Evolutionary conservation across 2,797 vertebrate species (phyloP), one percentile per base, ranked within the genome.

Genomic region (Sebastes elongatus): DNA sequence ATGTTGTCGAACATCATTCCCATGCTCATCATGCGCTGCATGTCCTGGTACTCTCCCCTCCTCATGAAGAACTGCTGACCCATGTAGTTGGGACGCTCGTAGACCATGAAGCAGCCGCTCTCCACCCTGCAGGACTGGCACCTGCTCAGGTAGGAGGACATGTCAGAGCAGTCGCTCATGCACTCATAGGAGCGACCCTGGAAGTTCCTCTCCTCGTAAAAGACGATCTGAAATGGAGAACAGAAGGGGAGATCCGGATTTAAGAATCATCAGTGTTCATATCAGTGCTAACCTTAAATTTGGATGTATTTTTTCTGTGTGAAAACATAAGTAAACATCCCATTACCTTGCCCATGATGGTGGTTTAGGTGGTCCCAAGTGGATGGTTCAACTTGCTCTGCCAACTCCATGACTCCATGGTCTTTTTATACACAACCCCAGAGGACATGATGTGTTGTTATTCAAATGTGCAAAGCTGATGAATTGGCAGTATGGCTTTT

Each of bases 171-270:
- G 91, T 96, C 95, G 49, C 86, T 94, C 84, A 91, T 93, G 90
- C 95, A 96, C 76, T 96, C 95, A 94, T 95, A 96, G 76, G 80
- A 92, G 74, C 95, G 95, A 32, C 95, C 95, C 94, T 95, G 94
- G 90, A 96, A 94, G 87, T 95, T 96, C 89, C 83, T 95, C 1
- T 96, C 95, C 93, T 96, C 95, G 70, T 95, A 96, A 60, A 96
- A 95, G 68, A 83, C 16, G 65, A 96, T 94, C 94, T 95, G 88
- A 80, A 93, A 91, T 7, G 13, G 14, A 38, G 27, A 38, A 16
- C 8, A 82, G 25, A 56, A 56, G 28, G 5, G 5, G 13, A 56
- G 16, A 64, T 49, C 7, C 57, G 2, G 16, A 38, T 52, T 42
- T 30, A 23, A 22, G 2, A 66, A 33, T 35, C 35, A 49, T n/a